These are phyloP conservation scores for Eulithis prunata DNA, from an alignment of 2,888 invertebrate species.

Conservation along the genomic window DNA sequence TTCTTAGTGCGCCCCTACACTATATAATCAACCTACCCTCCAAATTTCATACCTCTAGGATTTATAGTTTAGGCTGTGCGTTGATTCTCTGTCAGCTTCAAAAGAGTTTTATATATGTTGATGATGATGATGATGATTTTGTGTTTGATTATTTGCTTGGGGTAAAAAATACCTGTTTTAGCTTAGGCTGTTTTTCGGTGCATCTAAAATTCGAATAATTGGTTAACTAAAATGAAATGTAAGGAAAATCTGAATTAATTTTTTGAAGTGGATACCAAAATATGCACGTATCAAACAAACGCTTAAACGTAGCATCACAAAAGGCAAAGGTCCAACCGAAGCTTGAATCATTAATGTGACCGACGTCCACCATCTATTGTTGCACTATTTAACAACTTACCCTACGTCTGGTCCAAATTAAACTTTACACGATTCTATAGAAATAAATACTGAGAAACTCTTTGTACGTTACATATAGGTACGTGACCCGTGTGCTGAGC, in stretches of 20 bases:
- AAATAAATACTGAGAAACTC: conserved; percentile 70
- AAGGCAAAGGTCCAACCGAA: conserved; percentile 71
- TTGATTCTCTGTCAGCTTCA: too few species aligned
- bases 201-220: too few species aligned
- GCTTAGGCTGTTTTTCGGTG: too few species aligned
- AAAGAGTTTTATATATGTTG: too few species aligned
- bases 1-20: too few species aligned
- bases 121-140: too few species aligned
- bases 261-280: conserved; percentile 19
- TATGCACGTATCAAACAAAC: conserved; percentile 45
- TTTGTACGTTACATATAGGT: conserved; percentile 55
- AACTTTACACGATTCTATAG: conserved; percentile 71
- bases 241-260: conserved; percentile 1
- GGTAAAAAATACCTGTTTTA: neutral
- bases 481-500: conserved; percentile 47
- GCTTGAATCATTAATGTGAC: conserved; percentile 74
- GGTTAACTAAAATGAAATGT: neutral
- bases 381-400: conserved; percentile 77
- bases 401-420: conserved; percentile 60
- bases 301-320: conserved; percentile 62
- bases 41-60: too few species aligned
- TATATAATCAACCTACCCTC: too few species aligned
- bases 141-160: conserved; percentile 10
- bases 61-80: too few species aligned
- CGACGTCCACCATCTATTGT: conserved; percentile 74